Evolutionary conservation across 2,113 vertebrate genomes (phyloP).

Genomic region (Panthera uncia): DNA sequence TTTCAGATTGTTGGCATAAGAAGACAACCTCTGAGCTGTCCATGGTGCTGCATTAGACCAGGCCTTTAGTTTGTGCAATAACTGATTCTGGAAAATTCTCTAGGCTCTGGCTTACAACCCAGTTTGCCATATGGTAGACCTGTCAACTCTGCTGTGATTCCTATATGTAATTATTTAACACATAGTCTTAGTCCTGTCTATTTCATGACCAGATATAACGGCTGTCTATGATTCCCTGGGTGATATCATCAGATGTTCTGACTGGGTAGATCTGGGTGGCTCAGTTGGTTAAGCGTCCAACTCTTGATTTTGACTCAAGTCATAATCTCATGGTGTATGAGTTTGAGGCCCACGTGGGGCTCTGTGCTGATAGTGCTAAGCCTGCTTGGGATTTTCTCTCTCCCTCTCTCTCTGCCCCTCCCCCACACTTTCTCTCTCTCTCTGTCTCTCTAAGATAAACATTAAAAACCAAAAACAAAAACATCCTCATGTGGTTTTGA

Average conservation of each 20-base stretch:
- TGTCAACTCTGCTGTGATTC: neutral
- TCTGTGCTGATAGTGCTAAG: too few relatives aligned
- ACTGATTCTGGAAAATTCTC: neutral
- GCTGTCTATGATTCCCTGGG: neutral
- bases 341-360: too few relatives aligned
- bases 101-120: neutral
- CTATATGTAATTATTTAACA: neutral
- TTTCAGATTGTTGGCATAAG: neutral
- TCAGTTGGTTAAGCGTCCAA: neutral
- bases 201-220: neutral
- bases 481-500: neutral
- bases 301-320: too few relatives aligned
- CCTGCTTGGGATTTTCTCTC: too few relatives aligned
- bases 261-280: neutral
- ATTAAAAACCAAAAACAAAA: neutral
- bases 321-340: too few relatives aligned
- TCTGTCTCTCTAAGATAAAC: too few relatives aligned
- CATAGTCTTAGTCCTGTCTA: neutral
- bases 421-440: too few relatives aligned
- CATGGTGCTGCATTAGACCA: conserved; percentile 1
- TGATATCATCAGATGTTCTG: neutral
- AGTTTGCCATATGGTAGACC: neutral
- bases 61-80: neutral
- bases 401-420: too few relatives aligned
- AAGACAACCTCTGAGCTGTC: neutral